A percentile compares a stretch with the other conserved stretches of the same genome.
These are phyloP conservation scores for Myrmophylax atrothorax DNA, from an alignment of 2,113 vertebrate genomes.

Conservation along the genomic window DNA sequence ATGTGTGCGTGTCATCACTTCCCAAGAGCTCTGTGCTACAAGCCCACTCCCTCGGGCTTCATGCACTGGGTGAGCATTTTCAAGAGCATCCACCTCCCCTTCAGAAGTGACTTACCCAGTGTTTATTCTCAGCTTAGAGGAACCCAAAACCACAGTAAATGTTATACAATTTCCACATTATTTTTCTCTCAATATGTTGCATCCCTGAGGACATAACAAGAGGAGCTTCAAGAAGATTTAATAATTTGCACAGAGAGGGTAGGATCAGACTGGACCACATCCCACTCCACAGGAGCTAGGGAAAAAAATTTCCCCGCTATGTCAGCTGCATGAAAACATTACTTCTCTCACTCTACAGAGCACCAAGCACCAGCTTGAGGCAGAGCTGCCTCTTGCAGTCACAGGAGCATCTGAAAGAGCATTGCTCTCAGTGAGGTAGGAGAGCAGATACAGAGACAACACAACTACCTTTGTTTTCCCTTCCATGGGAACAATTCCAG, in stretches of 20 bases:
- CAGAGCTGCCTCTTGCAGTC: neutral
- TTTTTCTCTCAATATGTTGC: neutral
- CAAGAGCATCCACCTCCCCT: neutral
- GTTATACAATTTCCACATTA: neutral
- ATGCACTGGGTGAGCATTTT: neutral
- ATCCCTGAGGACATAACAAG: neutral
- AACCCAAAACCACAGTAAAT: neutral
- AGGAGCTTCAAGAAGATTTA: neutral
- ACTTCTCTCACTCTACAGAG: neutral
- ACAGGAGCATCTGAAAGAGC: neutral
- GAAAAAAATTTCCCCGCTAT: neutral
- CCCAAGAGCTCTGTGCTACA: neutral
- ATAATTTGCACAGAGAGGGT: neutral
- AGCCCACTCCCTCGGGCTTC: neutral
- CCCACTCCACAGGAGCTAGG: neutral
- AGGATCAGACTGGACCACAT: neutral
- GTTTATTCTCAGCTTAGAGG: neutral
- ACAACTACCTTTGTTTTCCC: neutral
- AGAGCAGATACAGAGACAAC: accelerated
- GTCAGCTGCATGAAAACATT: neutral
- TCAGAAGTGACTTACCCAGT: neutral
- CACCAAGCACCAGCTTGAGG: too few relatives aligned
- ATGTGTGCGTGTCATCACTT: accelerated
- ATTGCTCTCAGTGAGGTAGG: accelerated
- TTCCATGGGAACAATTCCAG: neutral